Evolutionary conservation across 2,888 invertebrate species (phyloP), one percentile per base, ranked within the genome.

Genomic region (Synanthedon myopaeformis): DNA sequence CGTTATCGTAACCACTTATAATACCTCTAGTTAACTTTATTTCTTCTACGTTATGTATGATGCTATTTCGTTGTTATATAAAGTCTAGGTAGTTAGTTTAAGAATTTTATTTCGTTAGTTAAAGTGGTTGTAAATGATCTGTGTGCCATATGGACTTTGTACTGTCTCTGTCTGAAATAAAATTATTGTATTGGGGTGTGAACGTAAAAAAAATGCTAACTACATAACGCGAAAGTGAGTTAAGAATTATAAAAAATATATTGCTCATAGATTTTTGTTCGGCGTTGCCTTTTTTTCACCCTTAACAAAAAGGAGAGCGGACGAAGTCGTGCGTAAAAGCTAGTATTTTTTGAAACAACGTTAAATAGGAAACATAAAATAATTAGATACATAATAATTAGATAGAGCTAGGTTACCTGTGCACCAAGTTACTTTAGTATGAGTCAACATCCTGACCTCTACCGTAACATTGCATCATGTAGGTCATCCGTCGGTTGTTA

Each of bases 1-100:
- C 59, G 53, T 58, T 52, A 58, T 56, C 55, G 53, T 58, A 55
- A 54, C 54, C 62, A 65, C 63, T 66, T 35, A 3, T 35, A 35
- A 28, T 28, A 35, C 10, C 35, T 23, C 23, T 45, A 45, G 45
- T 45, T 45, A 45, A 45, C 14, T 45, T 45, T 45, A 45, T 45
- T 45, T 45, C n/a, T 45, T 45, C 14, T 14, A 13, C 13, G 45
- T 45, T 45, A 45, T 35, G 35, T 35, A 35, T 14, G 48, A 45
- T 45, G 14, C 48, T 45, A 11, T n/a, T 45, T 45, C 35, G 35
- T 45, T 45, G 14, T 45, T 45, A 45, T n/a, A 45, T 45, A 45
- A 45, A 35, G 35, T 35, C 5, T 10, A 35, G 35, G 35, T 35
- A 23, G 23, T 23, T 23, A 4, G 23, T 23, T 23, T 23, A 23